Conservation (phyloP, 2,113 vertebrate genomes). For the Dicrurus megarhynchus region DNA sequence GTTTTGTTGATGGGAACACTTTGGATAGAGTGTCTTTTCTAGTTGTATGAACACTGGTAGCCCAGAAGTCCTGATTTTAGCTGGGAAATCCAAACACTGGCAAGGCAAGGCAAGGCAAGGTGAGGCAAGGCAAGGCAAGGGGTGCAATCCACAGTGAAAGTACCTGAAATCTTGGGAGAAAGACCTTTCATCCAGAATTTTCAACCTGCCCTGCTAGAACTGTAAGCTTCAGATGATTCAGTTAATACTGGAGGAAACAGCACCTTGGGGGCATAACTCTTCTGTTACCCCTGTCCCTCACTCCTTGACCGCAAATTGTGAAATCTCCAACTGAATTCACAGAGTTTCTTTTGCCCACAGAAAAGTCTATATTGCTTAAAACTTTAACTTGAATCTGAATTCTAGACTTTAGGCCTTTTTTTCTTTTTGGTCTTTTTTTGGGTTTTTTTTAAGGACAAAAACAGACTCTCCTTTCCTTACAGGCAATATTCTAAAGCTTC, state of each 20-base stretch:
- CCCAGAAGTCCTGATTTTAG: not conserved
- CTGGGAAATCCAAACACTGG: not conserved
- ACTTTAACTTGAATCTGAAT: not conserved
- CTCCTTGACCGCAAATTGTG: not conserved
- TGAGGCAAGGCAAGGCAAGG: not conserved
- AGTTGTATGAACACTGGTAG: accelerated
- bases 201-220: not conserved
- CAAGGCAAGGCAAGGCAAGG: not conserved
- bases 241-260: not conserved
- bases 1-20: not conserved
- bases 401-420: not conserved
- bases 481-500: not conserved
- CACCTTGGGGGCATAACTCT: not conserved
- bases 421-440: not conserved
- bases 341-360: not conserved
- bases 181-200: not conserved
- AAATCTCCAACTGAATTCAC: not conserved
- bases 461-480: not conserved
- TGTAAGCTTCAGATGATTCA: not conserved
- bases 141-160: not conserved
- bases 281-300: not conserved
- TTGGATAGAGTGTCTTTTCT: not conserved
- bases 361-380: not conserved
- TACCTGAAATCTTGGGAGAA: not conserved
- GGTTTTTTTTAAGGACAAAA: not conserved